These are phyloP conservation scores for Plestiodon gilberti DNA, from an alignment of 2,113 vertebrate species.

Conservation along the genomic window DNA sequence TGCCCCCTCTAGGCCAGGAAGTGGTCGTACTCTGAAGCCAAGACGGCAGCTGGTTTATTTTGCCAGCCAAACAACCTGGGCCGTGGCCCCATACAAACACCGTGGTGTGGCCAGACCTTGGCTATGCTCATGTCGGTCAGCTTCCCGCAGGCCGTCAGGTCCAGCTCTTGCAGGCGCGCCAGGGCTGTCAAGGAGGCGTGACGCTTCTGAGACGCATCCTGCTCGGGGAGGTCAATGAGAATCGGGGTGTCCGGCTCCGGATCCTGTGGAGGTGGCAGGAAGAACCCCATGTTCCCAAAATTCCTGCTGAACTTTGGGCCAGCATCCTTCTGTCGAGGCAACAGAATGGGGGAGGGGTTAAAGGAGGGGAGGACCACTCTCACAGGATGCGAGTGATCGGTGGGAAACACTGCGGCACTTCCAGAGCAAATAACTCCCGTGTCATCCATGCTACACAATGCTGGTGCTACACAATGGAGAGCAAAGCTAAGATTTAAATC, in stretches of 20 bases:
- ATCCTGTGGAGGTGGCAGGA: conserved; percentile 75
- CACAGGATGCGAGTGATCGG: background rate
- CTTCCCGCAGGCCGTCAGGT: conserved; percentile 83
- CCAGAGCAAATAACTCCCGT: background rate
- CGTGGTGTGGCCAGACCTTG: conserved; percentile 66
- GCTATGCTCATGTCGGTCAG: conserved; percentile 85
- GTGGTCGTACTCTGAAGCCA: background rate
- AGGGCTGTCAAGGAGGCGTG: conserved; percentile 76
- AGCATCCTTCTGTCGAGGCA: conserved; percentile 64
- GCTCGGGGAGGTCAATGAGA: conserved; percentile 60
- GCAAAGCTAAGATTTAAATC: too few species aligned
- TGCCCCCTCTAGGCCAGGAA: background rate
- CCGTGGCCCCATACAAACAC: too few species aligned
- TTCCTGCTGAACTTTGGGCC: conserved; percentile 78
- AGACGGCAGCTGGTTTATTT: background rate
- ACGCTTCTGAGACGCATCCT: conserved; percentile 39
- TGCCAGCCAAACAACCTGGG: background rate
- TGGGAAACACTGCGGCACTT: too few species aligned
- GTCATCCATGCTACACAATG: too few species aligned
- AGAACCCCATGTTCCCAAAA: conserved; percentile 84
- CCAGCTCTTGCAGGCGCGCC: conserved; percentile 78
- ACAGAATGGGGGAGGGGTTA: background rate
- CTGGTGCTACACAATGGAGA: too few species aligned
- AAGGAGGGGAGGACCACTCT: background rate
- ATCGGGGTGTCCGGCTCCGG: conserved; percentile 69